A percentile compares a stretch with the other conserved stretches of the same genome.
Evolutionary conservation across 2,113 vertebrate species (phyloP).

Genomic region (Bubo blakistoni): DNA sequence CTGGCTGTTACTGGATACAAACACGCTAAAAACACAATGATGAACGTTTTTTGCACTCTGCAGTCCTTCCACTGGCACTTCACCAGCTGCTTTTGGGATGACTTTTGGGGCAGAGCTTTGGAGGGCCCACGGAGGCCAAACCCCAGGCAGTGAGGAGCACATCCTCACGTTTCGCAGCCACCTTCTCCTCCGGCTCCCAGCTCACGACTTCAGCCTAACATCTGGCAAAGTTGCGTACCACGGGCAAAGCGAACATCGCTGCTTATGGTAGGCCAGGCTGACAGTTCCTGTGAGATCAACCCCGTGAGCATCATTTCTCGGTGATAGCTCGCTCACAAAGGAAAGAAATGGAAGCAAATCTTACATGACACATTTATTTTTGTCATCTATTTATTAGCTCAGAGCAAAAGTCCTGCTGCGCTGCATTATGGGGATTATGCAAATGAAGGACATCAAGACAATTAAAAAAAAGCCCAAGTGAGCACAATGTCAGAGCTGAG

Average conservation of each 20-base stretch:
- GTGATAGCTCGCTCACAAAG: neutral
- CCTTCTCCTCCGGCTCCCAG: neutral
- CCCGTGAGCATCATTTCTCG: neutral
- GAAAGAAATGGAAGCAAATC: slow-evolving; percentile 47
- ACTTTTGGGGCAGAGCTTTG: neutral
- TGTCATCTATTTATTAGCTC: slow-evolving; percentile 57
- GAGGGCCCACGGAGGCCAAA: neutral
- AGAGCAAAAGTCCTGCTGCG: slow-evolving; percentile 46
- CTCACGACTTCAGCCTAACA: neutral
- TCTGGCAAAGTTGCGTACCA: neutral
- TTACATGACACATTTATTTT: slow-evolving; percentile 57
- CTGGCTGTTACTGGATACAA: neutral
- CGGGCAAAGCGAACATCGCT: neutral
- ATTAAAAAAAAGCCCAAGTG: slow-evolving; percentile 25
- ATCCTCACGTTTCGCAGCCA: rapidly evolving
- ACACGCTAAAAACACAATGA: rapidly evolving
- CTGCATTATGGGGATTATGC: slow-evolving; percentile 48
- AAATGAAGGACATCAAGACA: slow-evolving; percentile 46
- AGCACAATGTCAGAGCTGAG: slow-evolving; percentile 18
- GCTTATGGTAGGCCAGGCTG: neutral
- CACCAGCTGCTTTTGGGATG: neutral
- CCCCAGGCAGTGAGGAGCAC: neutral
- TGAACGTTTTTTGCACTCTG: rapidly evolving
- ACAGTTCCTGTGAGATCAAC: neutral
- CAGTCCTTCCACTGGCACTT: neutral